Conservation (phyloP, 2,888 invertebrate species). For the Mallateleia sp. region DNA sequence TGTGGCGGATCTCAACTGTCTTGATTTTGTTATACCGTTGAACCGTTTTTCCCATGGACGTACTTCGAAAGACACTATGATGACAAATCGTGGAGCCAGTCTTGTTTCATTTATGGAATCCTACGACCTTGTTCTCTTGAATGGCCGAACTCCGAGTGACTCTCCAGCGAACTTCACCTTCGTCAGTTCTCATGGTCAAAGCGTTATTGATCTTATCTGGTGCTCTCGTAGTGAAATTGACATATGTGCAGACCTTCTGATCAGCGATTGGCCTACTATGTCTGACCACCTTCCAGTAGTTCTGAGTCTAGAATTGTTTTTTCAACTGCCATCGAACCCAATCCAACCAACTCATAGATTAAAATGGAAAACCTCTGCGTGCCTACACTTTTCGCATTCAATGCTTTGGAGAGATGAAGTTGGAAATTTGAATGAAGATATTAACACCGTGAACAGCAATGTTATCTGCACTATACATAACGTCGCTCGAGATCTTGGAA, state of each 20-base stretch:
- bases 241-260: not conserved
- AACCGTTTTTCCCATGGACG: not conserved
- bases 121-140: constrained; percentile 2
- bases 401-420: too few species aligned
- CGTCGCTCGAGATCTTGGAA: too few species aligned
- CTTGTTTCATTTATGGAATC: too few species aligned
- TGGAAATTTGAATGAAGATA: too few species aligned
- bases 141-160: constrained; percentile 1
- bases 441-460: too few species aligned
- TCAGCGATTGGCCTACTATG: not conserved
- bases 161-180: constrained; percentile 1
- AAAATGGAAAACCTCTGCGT: too few species aligned
- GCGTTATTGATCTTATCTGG: constrained; percentile 15
- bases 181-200: not conserved
- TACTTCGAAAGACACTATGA: not conserved
- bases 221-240: not conserved
- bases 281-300: not conserved
- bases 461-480: too few species aligned
- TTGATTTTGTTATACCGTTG: not conserved
- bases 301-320: not conserved
- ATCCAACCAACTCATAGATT: too few species aligned
- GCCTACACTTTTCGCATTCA: too few species aligned
- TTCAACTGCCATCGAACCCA: too few species aligned
- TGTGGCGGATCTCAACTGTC: not conserved
- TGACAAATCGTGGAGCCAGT: not conserved